A percentile compares a stretch with the other conserved stretches of the same genome.
phyloP scores from a whole-genome alignment of 2,797 vertebrate genomes.

The Acridotheres tristis region DNA sequence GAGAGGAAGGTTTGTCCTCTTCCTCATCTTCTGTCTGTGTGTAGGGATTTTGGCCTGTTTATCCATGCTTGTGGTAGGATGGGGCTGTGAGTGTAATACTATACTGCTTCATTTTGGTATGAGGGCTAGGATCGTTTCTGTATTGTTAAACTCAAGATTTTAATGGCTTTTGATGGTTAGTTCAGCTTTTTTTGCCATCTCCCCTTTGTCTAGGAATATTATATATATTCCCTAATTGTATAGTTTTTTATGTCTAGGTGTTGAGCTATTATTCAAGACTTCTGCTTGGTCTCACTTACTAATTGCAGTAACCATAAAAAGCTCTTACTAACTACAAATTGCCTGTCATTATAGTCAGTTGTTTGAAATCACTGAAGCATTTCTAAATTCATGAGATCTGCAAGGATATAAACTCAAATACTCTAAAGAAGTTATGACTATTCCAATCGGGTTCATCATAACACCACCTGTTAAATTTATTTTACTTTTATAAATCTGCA shows the following conservation, averaged over 20 bases:
- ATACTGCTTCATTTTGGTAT: background rate
- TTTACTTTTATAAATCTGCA: background rate
- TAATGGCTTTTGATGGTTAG: background rate
- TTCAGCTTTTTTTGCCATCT: background rate
- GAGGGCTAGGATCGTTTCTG: background rate
- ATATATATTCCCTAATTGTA: background rate
- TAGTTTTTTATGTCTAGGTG: background rate
- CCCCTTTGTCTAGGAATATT: background rate
- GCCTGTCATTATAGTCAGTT: conserved; percentile 38
- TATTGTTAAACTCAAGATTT: background rate
- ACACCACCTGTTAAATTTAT: background rate
- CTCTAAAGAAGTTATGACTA: conserved; percentile 31
- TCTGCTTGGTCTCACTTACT: conserved; percentile 31
- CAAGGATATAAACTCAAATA: conserved; percentile 30
- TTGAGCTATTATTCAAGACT: conserved; percentile 35
- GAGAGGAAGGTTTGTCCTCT: background rate
- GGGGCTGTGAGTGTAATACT: background rate
- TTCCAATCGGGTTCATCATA: background rate
- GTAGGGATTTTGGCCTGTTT: background rate
- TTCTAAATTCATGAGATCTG: conserved; percentile 41
- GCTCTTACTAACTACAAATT: conserved; percentile 45
- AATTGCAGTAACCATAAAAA: conserved; percentile 59
- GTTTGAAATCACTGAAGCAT: conserved; percentile 51
- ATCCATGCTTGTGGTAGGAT: background rate
- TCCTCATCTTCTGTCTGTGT: background rate